Evolutionary conservation across 1,140 invertebrate genomes (phyloP).

Genomic region (Aphelenchoides fujianensis): DNA sequence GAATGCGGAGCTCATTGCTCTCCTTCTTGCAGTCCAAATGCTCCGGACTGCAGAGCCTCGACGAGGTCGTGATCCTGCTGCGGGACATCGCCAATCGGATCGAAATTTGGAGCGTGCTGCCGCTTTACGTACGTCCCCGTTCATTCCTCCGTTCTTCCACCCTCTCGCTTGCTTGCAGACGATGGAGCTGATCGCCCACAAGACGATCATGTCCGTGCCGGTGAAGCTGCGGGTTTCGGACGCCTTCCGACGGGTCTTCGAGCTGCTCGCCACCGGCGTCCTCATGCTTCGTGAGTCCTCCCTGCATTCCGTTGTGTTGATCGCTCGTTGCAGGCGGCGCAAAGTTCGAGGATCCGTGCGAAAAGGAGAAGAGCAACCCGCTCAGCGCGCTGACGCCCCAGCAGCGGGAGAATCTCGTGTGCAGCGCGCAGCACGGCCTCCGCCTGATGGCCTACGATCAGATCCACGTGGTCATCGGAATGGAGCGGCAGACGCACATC

Average conservation of each 20-base stretch:
- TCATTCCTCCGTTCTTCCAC: neutral
- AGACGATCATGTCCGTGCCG: constrained; percentile 82
- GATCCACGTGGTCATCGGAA: constrained; percentile 84
- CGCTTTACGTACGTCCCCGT: constrained; percentile 4
- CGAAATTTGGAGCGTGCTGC: constrained; percentile 9
- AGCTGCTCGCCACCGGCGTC: constrained; percentile 85
- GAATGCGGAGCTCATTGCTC: neutral
- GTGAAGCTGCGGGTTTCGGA: constrained; percentile 83
- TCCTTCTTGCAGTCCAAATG: neutral
- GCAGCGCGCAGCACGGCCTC: constrained; percentile 86
- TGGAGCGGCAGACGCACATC: constrained; percentile 66
- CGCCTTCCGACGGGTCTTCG: constrained; percentile 84
- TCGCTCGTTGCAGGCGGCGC: constrained; percentile 65
- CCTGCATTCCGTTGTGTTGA: constrained; percentile 64
- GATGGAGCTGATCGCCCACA: constrained; percentile 88
- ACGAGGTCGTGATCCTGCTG: constrained; percentile 3
- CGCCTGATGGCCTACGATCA: constrained; percentile 85
- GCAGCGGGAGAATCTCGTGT: constrained; percentile 89
- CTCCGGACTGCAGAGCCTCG: neutral
- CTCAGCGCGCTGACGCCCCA: constrained; percentile 78
- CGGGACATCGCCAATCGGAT: constrained; percentile 8
- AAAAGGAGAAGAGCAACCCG: constrained; percentile 91
- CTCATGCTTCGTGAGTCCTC: constrained; percentile 69
- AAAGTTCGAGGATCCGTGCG: constrained; percentile 90
- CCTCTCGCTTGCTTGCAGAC: neutral